Evolutionary conservation across 1,140 invertebrate species (phyloP).

Genomic region (Araneus ventricosus): DNA sequence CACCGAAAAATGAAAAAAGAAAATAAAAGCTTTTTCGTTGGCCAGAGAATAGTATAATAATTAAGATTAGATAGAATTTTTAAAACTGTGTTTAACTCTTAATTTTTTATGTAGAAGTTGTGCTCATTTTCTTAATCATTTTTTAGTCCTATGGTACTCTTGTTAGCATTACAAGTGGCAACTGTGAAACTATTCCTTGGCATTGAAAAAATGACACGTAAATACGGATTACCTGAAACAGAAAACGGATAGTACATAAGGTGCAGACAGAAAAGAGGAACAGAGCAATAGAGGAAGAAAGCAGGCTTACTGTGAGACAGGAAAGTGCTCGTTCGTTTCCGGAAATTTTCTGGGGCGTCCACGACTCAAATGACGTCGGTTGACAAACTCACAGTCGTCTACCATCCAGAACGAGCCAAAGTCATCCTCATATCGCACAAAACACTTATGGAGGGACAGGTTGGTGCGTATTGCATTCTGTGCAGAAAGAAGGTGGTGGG

Average conservation of each 20-base stretch:
- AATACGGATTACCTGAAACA: conserved; percentile 3
- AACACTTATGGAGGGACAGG: conserved; percentile 99
- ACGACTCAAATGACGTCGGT: conserved; percentile 95
- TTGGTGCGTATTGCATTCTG: conserved; percentile 99
- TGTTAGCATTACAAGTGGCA: background rate
- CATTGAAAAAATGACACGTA: background rate
- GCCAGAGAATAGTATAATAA: too few species aligned
- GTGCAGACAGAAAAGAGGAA: conserved; percentile 70
- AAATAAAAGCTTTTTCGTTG: too few species aligned
- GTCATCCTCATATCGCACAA: conserved; percentile 99
- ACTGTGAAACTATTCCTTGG: background rate
- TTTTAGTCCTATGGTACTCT: too few species aligned
- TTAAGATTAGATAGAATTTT: too few species aligned
- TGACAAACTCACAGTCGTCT: conserved; percentile 98
- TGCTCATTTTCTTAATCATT: too few species aligned
- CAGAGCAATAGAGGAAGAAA: conserved; percentile 71
- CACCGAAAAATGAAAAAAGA: too few species aligned
- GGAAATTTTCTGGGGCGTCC: conserved; percentile 95
- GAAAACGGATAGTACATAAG: conserved; percentile 42
- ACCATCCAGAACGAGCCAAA: conserved; percentile 99
- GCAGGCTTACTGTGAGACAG: conserved; percentile 87
- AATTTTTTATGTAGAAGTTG: too few species aligned
- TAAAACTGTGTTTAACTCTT: too few species aligned
- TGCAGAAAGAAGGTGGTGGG: conserved; percentile 82
- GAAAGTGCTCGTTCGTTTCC: conserved; percentile 88